phyloP scores from a whole-genome alignment of 2,888 invertebrate species.

The Argyra leucocephala region DNA sequence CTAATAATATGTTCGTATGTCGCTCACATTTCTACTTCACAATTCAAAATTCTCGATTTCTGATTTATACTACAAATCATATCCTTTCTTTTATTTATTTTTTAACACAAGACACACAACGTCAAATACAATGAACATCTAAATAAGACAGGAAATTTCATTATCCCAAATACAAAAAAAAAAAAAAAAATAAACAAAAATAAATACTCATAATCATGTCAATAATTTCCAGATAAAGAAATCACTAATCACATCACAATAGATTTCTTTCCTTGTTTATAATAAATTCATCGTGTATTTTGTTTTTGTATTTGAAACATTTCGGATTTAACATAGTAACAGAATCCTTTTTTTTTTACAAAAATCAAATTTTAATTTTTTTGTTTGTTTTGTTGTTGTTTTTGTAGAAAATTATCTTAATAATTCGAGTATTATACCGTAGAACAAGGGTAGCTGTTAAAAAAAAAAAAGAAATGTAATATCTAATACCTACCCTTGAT shows the following conservation, averaged over 20 bases:
- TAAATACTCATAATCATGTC: constrained; percentile 13
- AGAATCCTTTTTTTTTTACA: no score
- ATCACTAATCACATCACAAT: constrained; percentile 23
- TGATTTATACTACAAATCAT: not conserved
- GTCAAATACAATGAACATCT: not conserved
- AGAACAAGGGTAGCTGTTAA: not conserved
- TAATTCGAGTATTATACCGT: constrained; percentile 19
- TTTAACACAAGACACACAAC: not conserved
- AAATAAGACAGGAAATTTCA: constrained; percentile 6
- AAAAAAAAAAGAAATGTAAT: not conserved
- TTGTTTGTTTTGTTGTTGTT: constrained; percentile 12
- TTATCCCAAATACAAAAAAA: not conserved
- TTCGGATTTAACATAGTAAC: no score
- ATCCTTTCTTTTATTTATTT: not conserved
- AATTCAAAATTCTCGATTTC: not conserved
- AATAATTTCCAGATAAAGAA: constrained; percentile 21
- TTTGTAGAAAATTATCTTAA: constrained; percentile 22
- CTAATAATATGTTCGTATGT: no score
- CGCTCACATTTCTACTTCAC: no score
- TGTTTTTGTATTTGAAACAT: no score
- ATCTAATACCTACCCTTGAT: not conserved
- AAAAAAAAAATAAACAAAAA: not conserved
- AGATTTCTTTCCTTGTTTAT: not conserved
- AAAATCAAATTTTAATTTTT: no score
- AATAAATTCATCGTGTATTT: no score